These are phyloP conservation scores for Drosophila prostipennis DNA, from an alignment of 2,888 invertebrate genomes.

Conservation along the genomic window DNA sequence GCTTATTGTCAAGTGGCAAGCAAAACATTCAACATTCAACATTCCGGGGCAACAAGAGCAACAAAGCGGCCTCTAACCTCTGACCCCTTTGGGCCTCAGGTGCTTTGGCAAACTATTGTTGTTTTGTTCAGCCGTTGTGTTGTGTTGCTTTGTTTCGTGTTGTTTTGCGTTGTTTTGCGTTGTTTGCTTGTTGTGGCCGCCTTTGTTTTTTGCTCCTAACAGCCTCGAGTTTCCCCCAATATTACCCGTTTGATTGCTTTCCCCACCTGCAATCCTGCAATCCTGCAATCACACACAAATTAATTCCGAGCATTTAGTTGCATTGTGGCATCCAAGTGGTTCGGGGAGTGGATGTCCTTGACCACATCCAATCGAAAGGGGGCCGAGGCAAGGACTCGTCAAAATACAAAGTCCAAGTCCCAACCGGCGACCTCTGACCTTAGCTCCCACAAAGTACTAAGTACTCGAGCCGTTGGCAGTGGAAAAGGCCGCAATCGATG, in stretches of 20 bases:
- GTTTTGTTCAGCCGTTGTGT: slow-evolving; percentile 5
- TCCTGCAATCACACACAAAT: slow-evolving; percentile 36
- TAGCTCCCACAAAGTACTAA: not conserved
- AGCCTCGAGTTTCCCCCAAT: not conserved
- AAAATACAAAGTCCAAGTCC: not conserved
- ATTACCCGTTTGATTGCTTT: slow-evolving; percentile 1
- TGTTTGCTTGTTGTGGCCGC: not conserved
- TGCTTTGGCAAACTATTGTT: slow-evolving; percentile 43
- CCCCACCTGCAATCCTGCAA: slow-evolving; percentile 6
- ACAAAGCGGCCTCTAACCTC: slow-evolving; percentile 12
- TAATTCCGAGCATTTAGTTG: slow-evolving; percentile 45
- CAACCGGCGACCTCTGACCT: slow-evolving; percentile 18
- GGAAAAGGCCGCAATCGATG: not conserved
- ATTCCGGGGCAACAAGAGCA: slow-evolving; percentile 29
- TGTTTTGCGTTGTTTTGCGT: not conserved
- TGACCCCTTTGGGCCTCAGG: slow-evolving; percentile 3
- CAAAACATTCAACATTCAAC: slow-evolving; percentile 13
- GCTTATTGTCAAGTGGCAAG: slow-evolving; percentile 71
- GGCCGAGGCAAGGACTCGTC: not conserved
- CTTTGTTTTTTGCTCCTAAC: slow-evolving; percentile 11
- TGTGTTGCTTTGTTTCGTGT: not conserved
- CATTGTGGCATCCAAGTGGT: slow-evolving; percentile 27
- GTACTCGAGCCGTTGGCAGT: slow-evolving; percentile 1
- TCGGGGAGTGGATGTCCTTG: slow-evolving; percentile 8
- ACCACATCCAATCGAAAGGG: slow-evolving; percentile 2